Base-by-base conservation (phyloP, 1,140 invertebrate species). In the Scaptomyza hsui region DNA sequence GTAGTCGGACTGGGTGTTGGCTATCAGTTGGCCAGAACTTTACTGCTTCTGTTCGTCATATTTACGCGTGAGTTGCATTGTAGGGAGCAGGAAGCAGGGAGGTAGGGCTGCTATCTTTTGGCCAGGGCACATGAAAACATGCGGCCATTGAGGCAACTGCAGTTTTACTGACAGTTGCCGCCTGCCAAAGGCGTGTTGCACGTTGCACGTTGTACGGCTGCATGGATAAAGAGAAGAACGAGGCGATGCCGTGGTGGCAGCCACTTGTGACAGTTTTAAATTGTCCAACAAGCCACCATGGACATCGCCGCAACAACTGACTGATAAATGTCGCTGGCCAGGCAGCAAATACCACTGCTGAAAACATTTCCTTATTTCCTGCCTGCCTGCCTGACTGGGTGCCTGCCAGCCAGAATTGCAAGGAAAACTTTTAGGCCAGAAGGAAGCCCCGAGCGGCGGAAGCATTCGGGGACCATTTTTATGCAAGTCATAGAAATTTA, bases 401-500 rank as follows among this genome's bases (percentile, higher is more conserved):
- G 29, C 47, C 69, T 39, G 71, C 35, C 44, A 49, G 59, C 53
- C 76, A 67, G 53, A 53, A 45, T 62, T 57, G 73, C 49, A 77
- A 65, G 75, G 77, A 74, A 85, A 85, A 86, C 82, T 85, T 85
- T 85, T 88, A 77, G 82, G 75, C 82, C 81, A 76, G 86, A 86
- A 85, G 81, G 82, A 85, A 85, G 75, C 81, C 73, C 72, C 49
- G 67, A 75, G 70, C 82, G 75, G 47, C 81, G 81, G 81, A 85
- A 81, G 62, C 77, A 73, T 83, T 83, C 82, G 79, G 64, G 80
- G 69, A 48, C 77, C 73, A 80, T 86, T 81, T 85, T 85, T 85
- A 86, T 86, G 81, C 81, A 85, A 85, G 81, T 86, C 81, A 88
- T 85, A 81, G 81, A 85, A 85, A 85, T 85, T 85, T 85, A 85